phyloP scores from a whole-genome alignment of 1,140 invertebrate species.

The Choristoneura fumiferana region DNA sequence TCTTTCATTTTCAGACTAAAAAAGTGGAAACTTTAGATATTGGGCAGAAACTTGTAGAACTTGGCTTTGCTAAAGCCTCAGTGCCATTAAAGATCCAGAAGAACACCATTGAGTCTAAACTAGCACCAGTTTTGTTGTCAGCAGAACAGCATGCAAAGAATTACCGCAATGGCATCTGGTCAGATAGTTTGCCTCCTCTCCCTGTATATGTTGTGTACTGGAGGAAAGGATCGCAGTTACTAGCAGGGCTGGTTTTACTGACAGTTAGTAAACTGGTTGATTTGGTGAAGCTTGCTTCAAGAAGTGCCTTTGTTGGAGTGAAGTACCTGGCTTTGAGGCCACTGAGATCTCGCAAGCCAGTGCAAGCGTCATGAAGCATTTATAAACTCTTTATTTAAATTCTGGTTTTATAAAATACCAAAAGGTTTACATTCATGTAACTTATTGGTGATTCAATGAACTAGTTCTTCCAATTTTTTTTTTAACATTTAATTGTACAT shows the following conservation, averaged over 20 bases:
- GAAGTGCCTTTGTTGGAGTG: too few species aligned
- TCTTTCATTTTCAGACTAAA: conserved; percentile 53
- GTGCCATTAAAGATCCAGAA: conserved; percentile 55
- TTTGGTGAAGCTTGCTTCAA: conserved; percentile 53
- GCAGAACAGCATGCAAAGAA: conserved; percentile 59
- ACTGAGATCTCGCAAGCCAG: conserved; percentile 47
- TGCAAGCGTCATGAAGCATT: conserved; percentile 61
- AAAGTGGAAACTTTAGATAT: conserved; percentile 61
- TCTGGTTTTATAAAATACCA: conserved; percentile 36
- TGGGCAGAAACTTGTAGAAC: conserved; percentile 64
- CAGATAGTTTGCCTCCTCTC: conserved; percentile 55
- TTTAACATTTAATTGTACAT: conserved; percentile 25
- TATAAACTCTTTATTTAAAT: conserved; percentile 34
- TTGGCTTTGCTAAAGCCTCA: conserved; percentile 65
- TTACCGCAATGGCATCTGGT: conserved; percentile 65
- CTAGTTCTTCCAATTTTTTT: conserved; percentile 37
- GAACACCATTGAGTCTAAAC: conserved; percentile 62
- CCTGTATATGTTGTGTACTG: conserved; percentile 59
- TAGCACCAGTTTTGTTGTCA: conserved; percentile 56
- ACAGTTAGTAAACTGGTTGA: conserved; percentile 45
- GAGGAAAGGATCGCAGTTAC: conserved; percentile 55
- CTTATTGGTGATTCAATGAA: conserved; percentile 40
- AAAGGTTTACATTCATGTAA: conserved; percentile 40
- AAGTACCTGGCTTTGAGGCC: conserved; percentile 53
- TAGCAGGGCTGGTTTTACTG: conserved; percentile 38